Conservation (phyloP, 1,140 invertebrate genomes). For the Tachypleus tridentatus region DNA sequence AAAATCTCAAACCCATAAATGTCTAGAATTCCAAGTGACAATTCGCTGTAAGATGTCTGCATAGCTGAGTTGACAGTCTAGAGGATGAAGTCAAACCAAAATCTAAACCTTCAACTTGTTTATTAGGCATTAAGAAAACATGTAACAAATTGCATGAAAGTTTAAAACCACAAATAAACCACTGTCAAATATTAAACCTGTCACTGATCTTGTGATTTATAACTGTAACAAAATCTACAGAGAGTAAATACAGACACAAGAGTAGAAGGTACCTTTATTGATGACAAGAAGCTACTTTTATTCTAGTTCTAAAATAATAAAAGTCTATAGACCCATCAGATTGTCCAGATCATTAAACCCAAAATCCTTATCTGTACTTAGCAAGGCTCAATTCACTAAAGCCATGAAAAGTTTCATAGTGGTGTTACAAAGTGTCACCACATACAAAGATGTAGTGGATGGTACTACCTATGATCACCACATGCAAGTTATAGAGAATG, state of each 20-base stretch:
- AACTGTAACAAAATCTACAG: background rate
- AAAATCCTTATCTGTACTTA: no score
- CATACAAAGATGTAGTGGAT: no score
- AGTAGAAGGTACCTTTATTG: no score
- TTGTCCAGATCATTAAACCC: no score
- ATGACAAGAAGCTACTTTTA: background rate
- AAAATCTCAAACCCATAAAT: constrained; percentile 99
- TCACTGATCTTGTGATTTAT: background rate
- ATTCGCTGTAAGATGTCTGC: constrained; percentile 22
- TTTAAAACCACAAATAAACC: constrained; percentile 24
- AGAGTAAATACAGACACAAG: background rate
- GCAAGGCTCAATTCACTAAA: no score
- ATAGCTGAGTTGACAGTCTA: constrained; percentile 19
- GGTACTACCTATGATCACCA: no score
- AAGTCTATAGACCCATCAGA: no score
- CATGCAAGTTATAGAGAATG: no score
- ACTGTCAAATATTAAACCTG: background rate
- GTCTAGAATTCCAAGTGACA: constrained; percentile 79
- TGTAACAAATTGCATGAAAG: constrained; percentile 32
- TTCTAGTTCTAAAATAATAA: no score
- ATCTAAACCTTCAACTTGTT: constrained; percentile 31
- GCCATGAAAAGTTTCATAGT: no score
- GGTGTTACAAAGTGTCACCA: no score
- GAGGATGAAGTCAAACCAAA: constrained; percentile 1
- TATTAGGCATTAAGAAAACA: constrained; percentile 37